Conservation (phyloP, 2,797 vertebrate species). For the Sciurus carolinensis region DNA sequence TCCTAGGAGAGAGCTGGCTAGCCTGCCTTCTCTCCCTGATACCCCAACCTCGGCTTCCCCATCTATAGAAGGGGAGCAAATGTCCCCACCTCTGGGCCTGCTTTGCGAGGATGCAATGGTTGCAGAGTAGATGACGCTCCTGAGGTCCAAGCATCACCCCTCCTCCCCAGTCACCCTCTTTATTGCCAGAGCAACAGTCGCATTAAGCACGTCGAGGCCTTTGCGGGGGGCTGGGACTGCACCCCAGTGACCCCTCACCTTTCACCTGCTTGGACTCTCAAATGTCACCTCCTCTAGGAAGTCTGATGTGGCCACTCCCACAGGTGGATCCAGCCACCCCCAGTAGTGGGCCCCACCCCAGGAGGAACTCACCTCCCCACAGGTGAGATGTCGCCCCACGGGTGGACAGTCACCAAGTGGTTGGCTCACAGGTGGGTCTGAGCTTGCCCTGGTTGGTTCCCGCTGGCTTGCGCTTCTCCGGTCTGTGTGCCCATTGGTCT, state of each 20-base stretch:
- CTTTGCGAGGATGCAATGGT: too few species aligned
- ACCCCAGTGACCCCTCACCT: too few species aligned
- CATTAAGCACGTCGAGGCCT: accelerated
- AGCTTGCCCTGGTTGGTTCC: too few species aligned
- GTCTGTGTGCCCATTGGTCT: accelerated
- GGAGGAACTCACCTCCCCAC: not conserved
- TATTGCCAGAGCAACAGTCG: accelerated
- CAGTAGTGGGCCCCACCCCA: not conserved
- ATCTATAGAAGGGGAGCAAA: not conserved
- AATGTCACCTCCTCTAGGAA: not conserved
- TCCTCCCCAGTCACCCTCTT: not conserved
- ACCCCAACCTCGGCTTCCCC: not conserved
- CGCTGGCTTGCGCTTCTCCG: accelerated
- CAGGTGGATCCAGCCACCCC: too few species aligned
- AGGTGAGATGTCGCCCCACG: not conserved
- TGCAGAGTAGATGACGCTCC: not conserved
- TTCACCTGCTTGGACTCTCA: not conserved
- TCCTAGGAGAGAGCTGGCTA: not conserved
- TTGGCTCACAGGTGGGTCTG: too few species aligned
- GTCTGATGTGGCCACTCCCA: not conserved
- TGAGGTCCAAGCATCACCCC: too few species aligned
- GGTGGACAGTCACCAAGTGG: too few species aligned
- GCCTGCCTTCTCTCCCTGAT: not conserved
- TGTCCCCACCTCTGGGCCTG: not conserved
- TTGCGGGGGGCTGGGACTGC: not conserved